Evolutionary conservation across 2,797 vertebrate species (phyloP).

Genomic region (Phoeniculus purpureus): DNA sequence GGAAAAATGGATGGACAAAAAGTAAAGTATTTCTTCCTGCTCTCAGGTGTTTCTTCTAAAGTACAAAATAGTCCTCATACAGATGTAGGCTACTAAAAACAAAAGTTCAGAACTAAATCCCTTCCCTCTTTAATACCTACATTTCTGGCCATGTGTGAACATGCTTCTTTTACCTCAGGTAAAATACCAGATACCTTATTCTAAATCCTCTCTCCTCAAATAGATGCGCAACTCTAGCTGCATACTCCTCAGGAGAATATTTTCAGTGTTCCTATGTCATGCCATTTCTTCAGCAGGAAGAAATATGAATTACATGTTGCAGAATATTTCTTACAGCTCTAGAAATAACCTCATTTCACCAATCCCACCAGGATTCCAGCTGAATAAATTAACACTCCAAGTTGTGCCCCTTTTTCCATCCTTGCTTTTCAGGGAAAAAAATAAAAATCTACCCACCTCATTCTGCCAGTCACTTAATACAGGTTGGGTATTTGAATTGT

Average conservation of each 20-base stretch:
- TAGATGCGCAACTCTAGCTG: not conserved
- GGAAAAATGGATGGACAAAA: not conserved
- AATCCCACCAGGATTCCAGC: not conserved
- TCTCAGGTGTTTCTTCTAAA: not conserved
- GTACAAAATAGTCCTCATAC: not conserved
- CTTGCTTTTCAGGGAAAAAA: not conserved
- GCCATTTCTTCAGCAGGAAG: not conserved
- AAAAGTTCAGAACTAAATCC: not conserved
- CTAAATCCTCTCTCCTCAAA: not conserved
- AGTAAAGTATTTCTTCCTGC: not conserved
- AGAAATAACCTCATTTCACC: not conserved
- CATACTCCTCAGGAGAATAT: not conserved
- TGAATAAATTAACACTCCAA: not conserved
- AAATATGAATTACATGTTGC: not conserved
- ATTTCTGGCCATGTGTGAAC: not conserved
- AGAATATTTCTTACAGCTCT: not conserved
- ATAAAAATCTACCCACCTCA: not conserved
- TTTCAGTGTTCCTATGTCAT: not conserved
- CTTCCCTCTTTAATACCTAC: not conserved
- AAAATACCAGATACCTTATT: not conserved
- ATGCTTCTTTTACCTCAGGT: not conserved
- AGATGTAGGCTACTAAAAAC: not conserved
- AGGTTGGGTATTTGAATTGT: no score
- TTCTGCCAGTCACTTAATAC: not conserved
- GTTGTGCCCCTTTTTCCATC: not conserved